Evolutionary conservation across 2,888 invertebrate genomes (phyloP).

Genomic region (Adelognathus sp.): DNA sequence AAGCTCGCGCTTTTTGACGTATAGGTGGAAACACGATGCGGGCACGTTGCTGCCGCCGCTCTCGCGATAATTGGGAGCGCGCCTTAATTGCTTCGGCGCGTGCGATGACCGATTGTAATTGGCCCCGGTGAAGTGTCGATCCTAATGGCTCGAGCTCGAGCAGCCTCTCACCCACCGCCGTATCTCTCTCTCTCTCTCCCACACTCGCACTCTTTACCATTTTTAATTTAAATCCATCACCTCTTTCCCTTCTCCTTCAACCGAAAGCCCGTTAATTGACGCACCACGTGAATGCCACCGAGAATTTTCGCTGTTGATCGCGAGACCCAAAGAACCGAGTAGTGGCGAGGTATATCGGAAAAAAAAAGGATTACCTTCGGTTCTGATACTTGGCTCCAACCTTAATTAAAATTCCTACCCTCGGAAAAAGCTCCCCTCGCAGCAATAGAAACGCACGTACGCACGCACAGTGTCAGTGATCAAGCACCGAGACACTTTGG

Average conservation of each 20-base stretch:
- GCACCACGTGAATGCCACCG: constrained; percentile 20
- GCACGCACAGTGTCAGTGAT: neutral
- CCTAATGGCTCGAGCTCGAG: constrained; percentile 47
- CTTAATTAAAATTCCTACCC: constrained; percentile 53
- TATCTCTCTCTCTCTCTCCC: neutral
- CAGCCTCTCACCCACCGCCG: neutral
- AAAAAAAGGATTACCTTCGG: constrained; percentile 11
- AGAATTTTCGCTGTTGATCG: constrained; percentile 4
- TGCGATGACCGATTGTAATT: constrained; percentile 77
- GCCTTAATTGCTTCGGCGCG: constrained; percentile 77
- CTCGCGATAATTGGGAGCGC: constrained; percentile 76
- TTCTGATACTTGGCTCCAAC: constrained; percentile 28
- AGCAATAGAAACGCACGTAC: neutral
- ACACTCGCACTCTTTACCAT: constrained; percentile 26
- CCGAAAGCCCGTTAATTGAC: constrained; percentile 45
- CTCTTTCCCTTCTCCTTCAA: neutral
- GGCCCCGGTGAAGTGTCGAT: constrained; percentile 70
- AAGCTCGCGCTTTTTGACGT: neutral
- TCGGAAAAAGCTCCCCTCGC: neutral
- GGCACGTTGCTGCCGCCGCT: constrained; percentile 1
- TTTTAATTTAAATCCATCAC: constrained; percentile 30
- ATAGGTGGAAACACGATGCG: constrained; percentile 7
- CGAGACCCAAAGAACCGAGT: neutral
- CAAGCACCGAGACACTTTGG: constrained; percentile 32
- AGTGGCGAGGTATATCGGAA: neutral